Conservation (phyloP, 30 jellyfish, hydroid and myxozoan species). For the Chrysaora quinquecirrha region DNA sequence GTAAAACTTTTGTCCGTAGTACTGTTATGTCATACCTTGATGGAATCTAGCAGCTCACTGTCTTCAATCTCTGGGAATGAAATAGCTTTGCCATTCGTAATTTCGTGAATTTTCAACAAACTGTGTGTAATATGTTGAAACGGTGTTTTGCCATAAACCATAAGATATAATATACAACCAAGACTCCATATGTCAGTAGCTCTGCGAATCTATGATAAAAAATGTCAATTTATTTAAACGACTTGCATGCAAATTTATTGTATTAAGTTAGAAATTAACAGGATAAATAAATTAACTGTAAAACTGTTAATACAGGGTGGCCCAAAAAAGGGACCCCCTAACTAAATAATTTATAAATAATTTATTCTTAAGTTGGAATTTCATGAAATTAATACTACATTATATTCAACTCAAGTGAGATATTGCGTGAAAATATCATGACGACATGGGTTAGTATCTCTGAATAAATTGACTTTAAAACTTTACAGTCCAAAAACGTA, state of each 20-base stretch:
- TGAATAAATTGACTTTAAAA: no score
- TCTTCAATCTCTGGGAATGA: slow-evolving; percentile 63
- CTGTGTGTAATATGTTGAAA: slow-evolving; percentile 79
- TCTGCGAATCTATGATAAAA: slow-evolving; percentile 69
- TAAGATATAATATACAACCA: slow-evolving; percentile 91
- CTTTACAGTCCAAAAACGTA: no score
- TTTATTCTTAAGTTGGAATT: no score
- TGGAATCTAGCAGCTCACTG: slow-evolving; percentile 63
- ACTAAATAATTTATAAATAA: no score
- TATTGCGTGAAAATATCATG: no score
- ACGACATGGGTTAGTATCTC: no score
- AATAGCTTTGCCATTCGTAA: slow-evolving; percentile 61
- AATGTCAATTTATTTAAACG: background rate
- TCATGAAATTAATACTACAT: no score
- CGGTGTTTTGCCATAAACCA: slow-evolving; percentile 82
- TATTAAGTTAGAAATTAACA: background rate
- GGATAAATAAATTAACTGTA: no score
- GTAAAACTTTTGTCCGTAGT: no score
- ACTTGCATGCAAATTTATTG: background rate
- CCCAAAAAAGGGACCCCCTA: no score
- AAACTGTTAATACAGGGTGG: no score
- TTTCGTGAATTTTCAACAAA: slow-evolving; percentile 48
- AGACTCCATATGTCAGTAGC: slow-evolving; percentile 99
- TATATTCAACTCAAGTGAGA: no score
- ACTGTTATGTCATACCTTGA: slow-evolving; percentile 74